These are phyloP conservation scores for Herpailurus yagouaroundi DNA, from an alignment of 2,113 vertebrate species.

Conservation along the genomic window DNA sequence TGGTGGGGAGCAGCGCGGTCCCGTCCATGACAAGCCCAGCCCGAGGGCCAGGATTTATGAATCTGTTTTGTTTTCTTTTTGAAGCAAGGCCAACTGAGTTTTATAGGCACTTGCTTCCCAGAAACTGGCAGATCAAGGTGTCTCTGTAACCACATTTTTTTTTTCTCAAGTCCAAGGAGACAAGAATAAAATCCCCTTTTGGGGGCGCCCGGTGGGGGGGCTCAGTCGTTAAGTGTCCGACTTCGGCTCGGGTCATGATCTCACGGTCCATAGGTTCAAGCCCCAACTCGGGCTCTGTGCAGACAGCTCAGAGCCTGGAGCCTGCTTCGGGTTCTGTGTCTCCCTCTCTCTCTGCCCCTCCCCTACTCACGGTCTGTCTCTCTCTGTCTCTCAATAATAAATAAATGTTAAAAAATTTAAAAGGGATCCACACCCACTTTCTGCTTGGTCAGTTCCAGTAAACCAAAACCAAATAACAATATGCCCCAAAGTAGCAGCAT, in stretches of 20 bases:
- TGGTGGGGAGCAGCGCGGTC: accelerated
- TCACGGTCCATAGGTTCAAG: too few species aligned
- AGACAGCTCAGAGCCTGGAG: too few species aligned
- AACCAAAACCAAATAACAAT: neutral
- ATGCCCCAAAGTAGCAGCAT: accelerated
- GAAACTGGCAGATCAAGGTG: slow-evolving; percentile 20
- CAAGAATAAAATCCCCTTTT: neutral
- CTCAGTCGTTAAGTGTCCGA: too few species aligned
- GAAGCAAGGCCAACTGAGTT: neutral
- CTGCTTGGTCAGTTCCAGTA: neutral
- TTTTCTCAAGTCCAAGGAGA: neutral
- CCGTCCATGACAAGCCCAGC: neutral
- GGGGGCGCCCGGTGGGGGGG: too few species aligned
- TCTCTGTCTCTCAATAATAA: too few species aligned
- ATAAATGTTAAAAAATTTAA: neutral
- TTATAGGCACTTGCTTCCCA: neutral
- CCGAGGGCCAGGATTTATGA: neutral
- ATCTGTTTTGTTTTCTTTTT: neutral
- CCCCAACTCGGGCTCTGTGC: too few species aligned
- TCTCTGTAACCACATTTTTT: neutral
- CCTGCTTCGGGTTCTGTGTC: too few species aligned
- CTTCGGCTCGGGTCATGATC: too few species aligned
- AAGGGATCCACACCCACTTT: neutral
- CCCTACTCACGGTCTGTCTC: too few species aligned
- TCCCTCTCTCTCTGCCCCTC: too few species aligned